phyloP scores from a whole-genome alignment of 53 echinoderm and acorn worm genomes.

The Pentamera pediparva region DNA sequence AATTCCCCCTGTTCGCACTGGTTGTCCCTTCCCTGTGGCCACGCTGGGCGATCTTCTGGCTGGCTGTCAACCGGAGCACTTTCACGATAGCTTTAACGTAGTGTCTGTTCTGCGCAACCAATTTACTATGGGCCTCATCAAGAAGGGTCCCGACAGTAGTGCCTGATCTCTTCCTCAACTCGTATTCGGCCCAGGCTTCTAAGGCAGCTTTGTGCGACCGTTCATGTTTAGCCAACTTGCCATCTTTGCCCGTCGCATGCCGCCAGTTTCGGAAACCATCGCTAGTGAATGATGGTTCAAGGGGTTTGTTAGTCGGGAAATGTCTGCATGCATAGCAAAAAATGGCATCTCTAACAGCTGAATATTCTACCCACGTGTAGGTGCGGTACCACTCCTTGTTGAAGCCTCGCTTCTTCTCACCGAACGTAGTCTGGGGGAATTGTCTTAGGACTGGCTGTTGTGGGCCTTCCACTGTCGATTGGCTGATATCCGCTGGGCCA shows the following conservation, averaged over 20 bases:
- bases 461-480: background rate
- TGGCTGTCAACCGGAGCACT: constrained; percentile 14
- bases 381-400: constrained; percentile 9
- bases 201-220: constrained; percentile 15
- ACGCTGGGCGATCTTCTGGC: constrained; percentile 30
- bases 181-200: constrained; percentile 23
- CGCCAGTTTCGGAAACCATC: constrained; percentile 22
- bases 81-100: constrained; percentile 15
- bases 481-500: constrained; percentile 2
- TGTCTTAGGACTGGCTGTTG: background rate
- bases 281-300: constrained; percentile 1
- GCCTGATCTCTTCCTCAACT: background rate
- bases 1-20: constrained; percentile 16
- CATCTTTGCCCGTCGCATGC: constrained; percentile 24
- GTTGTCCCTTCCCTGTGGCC: constrained; percentile 15
- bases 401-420: background rate
- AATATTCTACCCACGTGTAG: constrained; percentile 12
- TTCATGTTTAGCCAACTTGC: constrained; percentile 17
- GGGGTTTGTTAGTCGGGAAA: constrained; percentile 2
- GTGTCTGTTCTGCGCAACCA: constrained; percentile 11
- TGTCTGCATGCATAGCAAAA: constrained; percentile 34
- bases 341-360: constrained; percentile 2
- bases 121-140: background rate
- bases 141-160: constrained; percentile 3
- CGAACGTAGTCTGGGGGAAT: background rate